Evolutionary conservation across 30 jellyfish, hydroid and myxozoan species (phyloP).

Genomic region (Aurelia coerulea): DNA sequence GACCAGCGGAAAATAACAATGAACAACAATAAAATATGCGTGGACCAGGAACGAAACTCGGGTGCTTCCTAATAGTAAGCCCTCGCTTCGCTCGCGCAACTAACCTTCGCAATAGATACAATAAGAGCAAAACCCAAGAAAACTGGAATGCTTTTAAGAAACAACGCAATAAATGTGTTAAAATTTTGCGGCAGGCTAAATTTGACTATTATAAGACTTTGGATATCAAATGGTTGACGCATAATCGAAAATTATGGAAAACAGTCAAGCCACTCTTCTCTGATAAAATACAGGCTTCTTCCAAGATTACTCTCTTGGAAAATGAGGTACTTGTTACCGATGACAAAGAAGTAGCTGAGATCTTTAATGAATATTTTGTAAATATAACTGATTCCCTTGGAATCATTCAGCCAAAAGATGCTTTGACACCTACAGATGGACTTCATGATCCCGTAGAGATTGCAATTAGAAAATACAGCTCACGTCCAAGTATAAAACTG

Average conservation of each 20-base stretch:
- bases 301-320: slow-evolving; percentile 22
- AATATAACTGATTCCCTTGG: too few species aligned
- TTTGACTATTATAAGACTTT: slow-evolving; percentile 3
- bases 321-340: slow-evolving; percentile 20
- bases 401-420: too few species aligned
- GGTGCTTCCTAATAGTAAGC: too few species aligned
- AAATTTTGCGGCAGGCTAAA: not conserved
- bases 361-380: not conserved
- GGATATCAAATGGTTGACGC: slow-evolving; percentile 20
- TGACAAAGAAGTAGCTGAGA: slow-evolving; percentile 41
- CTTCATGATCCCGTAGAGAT: too few species aligned
- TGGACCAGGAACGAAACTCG: too few species aligned
- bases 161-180: not conserved
- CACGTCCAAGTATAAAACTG: too few species aligned
- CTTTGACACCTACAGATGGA: too few species aligned
- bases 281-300: not conserved
- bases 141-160: slow-evolving; percentile 29
- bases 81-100: too few species aligned
- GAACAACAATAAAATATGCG: too few species aligned
- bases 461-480: too few species aligned
- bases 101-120: not conserved
- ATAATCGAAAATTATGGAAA: slow-evolving; percentile 33
- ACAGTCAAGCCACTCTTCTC: slow-evolving; percentile 19
- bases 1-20: too few species aligned
- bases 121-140: not conserved